phyloP scores from a whole-genome alignment of 2,113 vertebrate genomes.

The Microtus ochrogaster region DNA sequence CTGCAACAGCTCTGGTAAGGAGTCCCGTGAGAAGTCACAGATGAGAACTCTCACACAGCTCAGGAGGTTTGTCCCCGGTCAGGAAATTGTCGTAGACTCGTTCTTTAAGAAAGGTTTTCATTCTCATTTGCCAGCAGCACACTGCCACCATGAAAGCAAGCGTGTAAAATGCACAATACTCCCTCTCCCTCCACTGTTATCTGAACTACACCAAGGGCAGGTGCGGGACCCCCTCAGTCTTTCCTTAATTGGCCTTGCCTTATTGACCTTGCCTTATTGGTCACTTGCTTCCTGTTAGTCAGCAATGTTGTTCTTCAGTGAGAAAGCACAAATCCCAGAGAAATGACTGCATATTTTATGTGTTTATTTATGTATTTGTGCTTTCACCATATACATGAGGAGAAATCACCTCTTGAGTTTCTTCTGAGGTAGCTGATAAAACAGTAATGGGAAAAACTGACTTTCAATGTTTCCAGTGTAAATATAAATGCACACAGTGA shows the following conservation, averaged over 20 bases:
- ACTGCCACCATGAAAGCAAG: background rate
- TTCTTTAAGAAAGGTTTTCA: background rate
- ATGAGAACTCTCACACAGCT: background rate
- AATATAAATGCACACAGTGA: background rate
- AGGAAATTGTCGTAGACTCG: background rate
- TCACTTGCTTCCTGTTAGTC: background rate
- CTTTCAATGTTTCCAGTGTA: background rate
- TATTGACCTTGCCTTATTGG: background rate
- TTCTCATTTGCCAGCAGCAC: background rate
- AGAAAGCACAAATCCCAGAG: background rate
- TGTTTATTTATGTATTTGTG: background rate
- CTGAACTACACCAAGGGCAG: background rate
- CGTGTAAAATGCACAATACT: background rate
- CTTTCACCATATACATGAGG: background rate
- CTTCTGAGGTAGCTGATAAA: background rate
- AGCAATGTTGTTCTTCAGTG: background rate
- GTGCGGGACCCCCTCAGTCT: background rate
- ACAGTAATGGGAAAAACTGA: background rate
- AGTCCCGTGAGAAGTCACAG: background rate
- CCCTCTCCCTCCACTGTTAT: background rate
- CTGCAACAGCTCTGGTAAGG: slow-evolving; percentile 93
- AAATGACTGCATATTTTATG: background rate
- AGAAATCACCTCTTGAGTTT: background rate
- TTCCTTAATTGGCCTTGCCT: background rate
- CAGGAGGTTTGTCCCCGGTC: background rate